Base-by-base conservation (phyloP, 2,797 vertebrate genomes). In the Nannoperca australis region DNA sequence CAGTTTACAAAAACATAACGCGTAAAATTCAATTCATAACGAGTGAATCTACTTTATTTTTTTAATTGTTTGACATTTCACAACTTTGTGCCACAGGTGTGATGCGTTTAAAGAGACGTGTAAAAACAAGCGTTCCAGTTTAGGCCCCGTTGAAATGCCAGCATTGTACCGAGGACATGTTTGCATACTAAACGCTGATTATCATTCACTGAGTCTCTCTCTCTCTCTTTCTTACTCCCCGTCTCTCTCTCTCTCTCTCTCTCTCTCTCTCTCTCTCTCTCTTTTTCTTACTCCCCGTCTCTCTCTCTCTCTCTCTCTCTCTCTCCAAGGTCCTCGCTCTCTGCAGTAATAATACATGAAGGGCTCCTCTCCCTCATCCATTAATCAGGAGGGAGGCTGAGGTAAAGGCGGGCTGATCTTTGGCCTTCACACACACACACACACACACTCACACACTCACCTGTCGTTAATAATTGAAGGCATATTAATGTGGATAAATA, bases 401-500 rank as follows among this genome's bases (percentile, higher is more conserved):
- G 89, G 89, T 91, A 80, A 86, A 80, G 71, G 73, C 60, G 82
- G 70, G 62, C 65, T 93, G 93, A 93, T 92, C 92, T 93, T 92
- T 93, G 87, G 85, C 91, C 91, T 70, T 68, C 88, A 51, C 86
- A 69, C 88, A 75, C 91, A 84, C 32, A 71, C 71, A 42, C 84
- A 55, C 69, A 27, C 24, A 27, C 24, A 27, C 24, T 1, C 24
- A 27, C 24, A 20, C 74, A 30, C 71, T 75, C 81, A 80, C 87
- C 91, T 85, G 50, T 69, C 85, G 76, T 93, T 85, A 85, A 93
- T 93, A 91, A 94, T 90, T 85, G 82, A 94, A 68, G 32, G 71
- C 75, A 89, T 92, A 93, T 94, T 93, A 93, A 94, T 92, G 93
- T 84, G 80, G 87, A 92, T 94, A 88, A 94, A 94, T 94, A 92